Evolutionary conservation across 2,113 vertebrate genomes (phyloP).

Genomic region (Myxocyprinus asiaticus): DNA sequence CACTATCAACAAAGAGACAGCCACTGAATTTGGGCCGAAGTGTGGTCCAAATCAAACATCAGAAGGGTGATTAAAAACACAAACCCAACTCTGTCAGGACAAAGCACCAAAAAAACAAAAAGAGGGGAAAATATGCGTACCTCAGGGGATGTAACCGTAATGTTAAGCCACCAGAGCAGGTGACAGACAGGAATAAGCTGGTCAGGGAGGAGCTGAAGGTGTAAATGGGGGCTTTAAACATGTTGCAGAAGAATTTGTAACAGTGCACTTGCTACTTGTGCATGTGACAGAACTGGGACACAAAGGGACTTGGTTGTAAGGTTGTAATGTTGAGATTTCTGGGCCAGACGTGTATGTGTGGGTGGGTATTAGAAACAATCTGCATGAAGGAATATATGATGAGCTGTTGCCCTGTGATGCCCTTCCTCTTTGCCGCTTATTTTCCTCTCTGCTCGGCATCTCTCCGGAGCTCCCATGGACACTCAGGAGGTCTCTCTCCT

Average conservation of each 20-base stretch:
- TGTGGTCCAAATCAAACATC: conserved; percentile 68
- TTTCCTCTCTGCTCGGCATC: conserved; percentile 8
- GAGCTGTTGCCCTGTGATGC: conserved; percentile 24
- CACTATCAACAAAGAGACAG: conserved; percentile 76
- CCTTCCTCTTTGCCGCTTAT: conserved; percentile 11
- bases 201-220: conserved; percentile 20
- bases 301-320: conserved; percentile 11
- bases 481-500: conserved; percentile 26
- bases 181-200: conserved; percentile 37
- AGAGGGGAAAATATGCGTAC: neutral
- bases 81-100: conserved; percentile 51
- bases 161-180: conserved; percentile 21
- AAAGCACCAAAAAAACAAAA: conserved; percentile 39
- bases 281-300: conserved; percentile 45
- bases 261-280: conserved; percentile 13
- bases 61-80: conserved; percentile 67
- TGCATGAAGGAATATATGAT: conserved; percentile 32
- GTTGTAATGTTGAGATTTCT: conserved; percentile 33
- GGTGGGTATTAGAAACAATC: conserved; percentile 36
- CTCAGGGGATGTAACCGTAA: conserved; percentile 21
- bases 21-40: conserved; percentile 56
- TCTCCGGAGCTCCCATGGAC: conserved; percentile 28
- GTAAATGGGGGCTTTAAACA: conserved; percentile 38
- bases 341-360: neutral
- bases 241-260: conserved; percentile 41